phyloP scores from a whole-genome alignment of 2,797 vertebrate species.

The Chiroxiphia lanceolata region DNA sequence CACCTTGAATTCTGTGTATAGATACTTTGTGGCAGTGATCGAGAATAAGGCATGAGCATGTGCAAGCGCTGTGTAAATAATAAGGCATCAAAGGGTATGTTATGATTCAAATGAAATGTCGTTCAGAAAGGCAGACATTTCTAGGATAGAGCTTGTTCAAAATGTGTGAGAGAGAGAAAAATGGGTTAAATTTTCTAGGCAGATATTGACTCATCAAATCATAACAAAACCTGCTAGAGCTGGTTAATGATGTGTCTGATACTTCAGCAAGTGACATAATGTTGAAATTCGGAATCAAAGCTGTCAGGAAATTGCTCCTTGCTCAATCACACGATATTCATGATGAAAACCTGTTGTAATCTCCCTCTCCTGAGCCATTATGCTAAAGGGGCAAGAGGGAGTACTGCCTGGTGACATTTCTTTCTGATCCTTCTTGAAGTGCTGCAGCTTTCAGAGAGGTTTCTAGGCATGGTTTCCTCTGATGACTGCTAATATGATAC shows the following conservation, averaged over 20 bases:
- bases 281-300: constrained; percentile 71
- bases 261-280: constrained; percentile 70
- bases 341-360: constrained; percentile 67
- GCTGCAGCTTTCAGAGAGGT: constrained; percentile 47
- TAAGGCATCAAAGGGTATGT: neutral
- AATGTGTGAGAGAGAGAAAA: neutral
- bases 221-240: constrained; percentile 67
- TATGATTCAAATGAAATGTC: neutral
- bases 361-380: constrained; percentile 34
- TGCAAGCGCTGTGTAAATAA: neutral
- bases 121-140: neutral
- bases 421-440: constrained; percentile 55
- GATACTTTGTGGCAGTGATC: neutral
- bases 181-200: constrained; percentile 59
- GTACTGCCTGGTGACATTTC: constrained; percentile 34
- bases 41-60: neutral
- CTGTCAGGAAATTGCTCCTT: constrained; percentile 64
- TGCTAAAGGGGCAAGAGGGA: constrained; percentile 1
- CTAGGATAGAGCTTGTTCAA: neutral
- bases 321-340: constrained; percentile 52
- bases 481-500: constrained; percentile 21
- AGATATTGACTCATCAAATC: constrained; percentile 69
- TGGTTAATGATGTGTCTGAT: constrained; percentile 70
- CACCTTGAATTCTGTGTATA: neutral
- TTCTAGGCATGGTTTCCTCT: constrained; percentile 37